Percentiles rank a stretch among this genome's conserved stretches.
Conservation (phyloP, 92 coral and sea anemone species). For the Phymanthus crucifer region DNA sequence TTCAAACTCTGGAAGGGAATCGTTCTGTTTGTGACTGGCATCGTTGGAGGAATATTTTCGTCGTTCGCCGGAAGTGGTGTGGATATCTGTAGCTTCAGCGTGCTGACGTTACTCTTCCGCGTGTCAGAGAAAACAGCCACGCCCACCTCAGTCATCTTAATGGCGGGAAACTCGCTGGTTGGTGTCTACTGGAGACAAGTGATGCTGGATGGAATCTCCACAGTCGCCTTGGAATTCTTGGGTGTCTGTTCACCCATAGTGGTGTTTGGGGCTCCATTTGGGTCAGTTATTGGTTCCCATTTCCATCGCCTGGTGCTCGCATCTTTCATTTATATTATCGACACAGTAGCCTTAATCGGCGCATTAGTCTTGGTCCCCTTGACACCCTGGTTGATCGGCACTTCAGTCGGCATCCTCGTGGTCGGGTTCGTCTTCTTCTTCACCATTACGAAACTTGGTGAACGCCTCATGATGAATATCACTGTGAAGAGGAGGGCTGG, state of each 20-base stretch:
- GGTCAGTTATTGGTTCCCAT: constrained; percentile 74
- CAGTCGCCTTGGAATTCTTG: constrained; percentile 64
- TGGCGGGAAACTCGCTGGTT: constrained; percentile 85
- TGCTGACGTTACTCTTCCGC: constrained; percentile 84
- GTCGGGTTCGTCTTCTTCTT: constrained; percentile 74
- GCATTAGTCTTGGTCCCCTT: constrained; percentile 67
- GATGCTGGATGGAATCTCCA: constrained; percentile 53
- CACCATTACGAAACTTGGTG: constrained; percentile 61
- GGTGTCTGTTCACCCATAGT: constrained; percentile 87
- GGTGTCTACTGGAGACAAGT: constrained; percentile 90
- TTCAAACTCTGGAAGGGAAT: constrained; percentile 73
- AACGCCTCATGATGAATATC: constrained; percentile 54
- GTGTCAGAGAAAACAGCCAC: constrained; percentile 89
- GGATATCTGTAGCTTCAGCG: constrained; percentile 89
- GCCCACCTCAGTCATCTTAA: constrained; percentile 84
- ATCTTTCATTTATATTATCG: constrained; percentile 56
- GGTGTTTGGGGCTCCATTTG: constrained; percentile 80
- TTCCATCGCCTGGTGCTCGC: constrained; percentile 82
- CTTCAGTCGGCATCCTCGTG: constrained; percentile 59
- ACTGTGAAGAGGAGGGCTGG: not conserved
- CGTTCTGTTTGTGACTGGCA: constrained; percentile 59
- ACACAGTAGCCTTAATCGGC: constrained; percentile 72
- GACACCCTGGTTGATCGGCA: constrained; percentile 56
- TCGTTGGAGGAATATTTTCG: constrained; percentile 79
- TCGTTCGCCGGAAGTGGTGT: constrained; percentile 84